These are phyloP conservation scores for Drosophila pandora DNA, from an alignment of 1,140 invertebrate species.

Conservation along the genomic window DNA sequence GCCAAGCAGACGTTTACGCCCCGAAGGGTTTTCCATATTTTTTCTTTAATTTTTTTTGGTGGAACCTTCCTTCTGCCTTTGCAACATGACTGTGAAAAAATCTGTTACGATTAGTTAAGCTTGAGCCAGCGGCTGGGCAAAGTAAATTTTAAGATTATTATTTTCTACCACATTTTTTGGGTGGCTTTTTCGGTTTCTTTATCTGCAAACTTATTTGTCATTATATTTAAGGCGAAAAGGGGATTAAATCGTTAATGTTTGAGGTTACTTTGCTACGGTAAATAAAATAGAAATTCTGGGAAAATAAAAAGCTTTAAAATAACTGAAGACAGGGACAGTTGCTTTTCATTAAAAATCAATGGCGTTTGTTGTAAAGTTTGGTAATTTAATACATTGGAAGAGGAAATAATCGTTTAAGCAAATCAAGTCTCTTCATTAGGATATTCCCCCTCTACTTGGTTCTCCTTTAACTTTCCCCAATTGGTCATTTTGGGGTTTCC, in stretches of 20 bases:
- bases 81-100: constrained; percentile 70
- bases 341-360: not conserved
- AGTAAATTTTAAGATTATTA: constrained; percentile 55
- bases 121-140: constrained; percentile 50
- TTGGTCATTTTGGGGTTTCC: constrained; percentile 51
- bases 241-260: constrained; percentile 62
- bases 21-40: constrained; percentile 60
- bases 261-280: not conserved
- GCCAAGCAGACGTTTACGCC: constrained; percentile 68
- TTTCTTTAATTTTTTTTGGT: constrained; percentile 23
- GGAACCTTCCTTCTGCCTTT: constrained; percentile 3
- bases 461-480: constrained; percentile 20
- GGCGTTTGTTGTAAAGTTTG: not conserved
- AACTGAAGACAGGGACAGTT: too few relatives aligned
- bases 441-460: not conserved
- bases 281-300: not conserved
- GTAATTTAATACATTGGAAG: constrained; percentile 1
- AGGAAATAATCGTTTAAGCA: constrained; percentile 15
- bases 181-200: constrained; percentile 32
- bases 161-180: constrained; percentile 36
- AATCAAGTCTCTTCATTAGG: constrained; percentile 30
- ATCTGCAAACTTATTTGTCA: constrained; percentile 83
- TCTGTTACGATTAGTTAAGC: constrained; percentile 83
- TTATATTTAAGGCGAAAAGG: constrained; percentile 72
- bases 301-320: not conserved